Evolutionary conservation across 2,888 invertebrate genomes (phyloP).

Genomic region (Andrena minutula): DNA sequence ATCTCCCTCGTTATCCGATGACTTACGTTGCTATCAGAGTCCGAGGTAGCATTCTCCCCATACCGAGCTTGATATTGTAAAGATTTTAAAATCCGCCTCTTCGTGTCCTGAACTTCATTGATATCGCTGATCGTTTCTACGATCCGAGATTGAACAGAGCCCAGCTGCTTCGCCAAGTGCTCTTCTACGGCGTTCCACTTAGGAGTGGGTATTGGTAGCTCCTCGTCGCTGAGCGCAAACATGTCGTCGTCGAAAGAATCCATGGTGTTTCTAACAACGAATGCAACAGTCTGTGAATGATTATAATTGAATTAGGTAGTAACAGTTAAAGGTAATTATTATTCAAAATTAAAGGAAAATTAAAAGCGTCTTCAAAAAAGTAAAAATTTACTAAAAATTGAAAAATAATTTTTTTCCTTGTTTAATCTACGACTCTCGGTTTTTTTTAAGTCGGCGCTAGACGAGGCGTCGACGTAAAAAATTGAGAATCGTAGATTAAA

Average conservation of each 20-base stretch:
- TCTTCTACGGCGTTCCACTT: conserved; percentile 77
- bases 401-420: too few relatives aligned
- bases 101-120: conserved; percentile 63
- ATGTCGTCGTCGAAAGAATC: conserved; percentile 72
- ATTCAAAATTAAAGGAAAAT: too few relatives aligned
- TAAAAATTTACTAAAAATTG: too few relatives aligned
- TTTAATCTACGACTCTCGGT: too few relatives aligned
- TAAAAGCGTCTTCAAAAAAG: too few relatives aligned
- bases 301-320: neutral
- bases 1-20: neutral
- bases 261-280: conserved; percentile 45
- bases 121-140: conserved; percentile 69
- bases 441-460: too few relatives aligned
- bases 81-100: conserved; percentile 65
- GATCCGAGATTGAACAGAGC: conserved; percentile 70
- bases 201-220: conserved; percentile 4
- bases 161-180: conserved; percentile 73
- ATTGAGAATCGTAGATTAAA: too few relatives aligned
- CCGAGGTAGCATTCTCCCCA: conserved; percentile 69
- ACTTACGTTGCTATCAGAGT: conserved; percentile 78
- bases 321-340: neutral
- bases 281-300: neutral
- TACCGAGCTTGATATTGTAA: conserved; percentile 67
- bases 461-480: too few relatives aligned
- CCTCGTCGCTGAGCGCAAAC: conserved; percentile 69